phyloP scores from a whole-genome alignment of 2,113 vertebrate genomes.

The Heloderma charlesbogerti region DNA sequence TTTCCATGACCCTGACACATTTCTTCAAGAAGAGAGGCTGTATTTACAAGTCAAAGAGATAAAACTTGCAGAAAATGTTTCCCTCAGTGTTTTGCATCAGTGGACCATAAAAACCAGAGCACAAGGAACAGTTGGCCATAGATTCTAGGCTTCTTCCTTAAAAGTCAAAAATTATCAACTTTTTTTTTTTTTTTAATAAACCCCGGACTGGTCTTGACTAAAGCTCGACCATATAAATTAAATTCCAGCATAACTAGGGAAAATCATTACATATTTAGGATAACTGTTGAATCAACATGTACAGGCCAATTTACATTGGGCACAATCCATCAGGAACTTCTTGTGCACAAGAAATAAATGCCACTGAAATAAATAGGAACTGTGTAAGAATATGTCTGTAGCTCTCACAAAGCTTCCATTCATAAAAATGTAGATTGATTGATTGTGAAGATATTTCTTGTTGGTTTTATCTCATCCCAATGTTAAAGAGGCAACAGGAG shows the following conservation, averaged over 20 bases:
- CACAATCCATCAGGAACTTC: accelerated
- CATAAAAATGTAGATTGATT: neutral
- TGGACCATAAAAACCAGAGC: constrained; percentile 65
- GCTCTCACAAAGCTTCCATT: neutral
- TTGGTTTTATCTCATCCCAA: neutral
- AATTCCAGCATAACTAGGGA: constrained; percentile 35
- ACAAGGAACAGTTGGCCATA: constrained; percentile 56
- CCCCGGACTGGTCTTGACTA: constrained; percentile 37
- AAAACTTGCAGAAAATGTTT: constrained; percentile 62
- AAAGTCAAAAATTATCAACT: constrained; percentile 66
- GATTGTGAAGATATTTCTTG: neutral
- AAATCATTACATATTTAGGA: constrained; percentile 22
- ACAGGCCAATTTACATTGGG: constrained; percentile 49
- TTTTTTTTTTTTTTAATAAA: constrained; percentile 56
- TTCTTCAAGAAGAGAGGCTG: constrained; percentile 60
- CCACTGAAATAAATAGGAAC: neutral
- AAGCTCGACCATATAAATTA: constrained; percentile 51
- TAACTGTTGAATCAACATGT: constrained; percentile 50
- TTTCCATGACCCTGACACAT: constrained; percentile 53
- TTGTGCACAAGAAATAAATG: neutral
- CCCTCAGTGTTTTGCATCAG: constrained; percentile 54
- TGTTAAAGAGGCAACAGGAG: neutral
- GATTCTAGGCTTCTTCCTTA: constrained; percentile 53
- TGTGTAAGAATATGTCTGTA: neutral
- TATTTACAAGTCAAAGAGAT: constrained; percentile 60